Conservation (phyloP, 1,140 invertebrate species). For the Scaptomyza hsui region DNA sequence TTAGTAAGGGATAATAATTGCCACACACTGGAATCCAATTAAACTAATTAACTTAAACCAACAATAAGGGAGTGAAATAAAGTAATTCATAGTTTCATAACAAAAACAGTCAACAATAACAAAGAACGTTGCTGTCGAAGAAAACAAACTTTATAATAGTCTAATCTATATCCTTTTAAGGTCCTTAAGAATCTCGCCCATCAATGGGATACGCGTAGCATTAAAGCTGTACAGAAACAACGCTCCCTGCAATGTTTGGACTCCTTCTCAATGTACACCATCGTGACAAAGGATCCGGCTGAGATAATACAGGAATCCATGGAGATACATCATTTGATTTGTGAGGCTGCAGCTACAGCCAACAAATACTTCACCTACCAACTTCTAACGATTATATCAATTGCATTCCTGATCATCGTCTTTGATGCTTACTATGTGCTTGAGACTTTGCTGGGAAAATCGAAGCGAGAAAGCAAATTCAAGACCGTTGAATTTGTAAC, state of each 20-base stretch:
- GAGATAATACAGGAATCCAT: constrained; percentile 83
- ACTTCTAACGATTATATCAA: constrained; percentile 80
- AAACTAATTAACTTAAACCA: constrained; percentile 62
- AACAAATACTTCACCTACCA: constrained; percentile 84
- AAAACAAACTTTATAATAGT: too few relatives aligned
- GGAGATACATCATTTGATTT: constrained; percentile 82
- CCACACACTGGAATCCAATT: constrained; percentile 52
- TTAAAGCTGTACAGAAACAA: constrained; percentile 71
- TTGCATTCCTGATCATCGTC: constrained; percentile 82
- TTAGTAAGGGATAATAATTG: constrained; percentile 36
- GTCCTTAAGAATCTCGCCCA: constrained; percentile 76
- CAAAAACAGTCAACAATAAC: constrained; percentile 24
- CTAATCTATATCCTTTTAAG: constrained; percentile 29
- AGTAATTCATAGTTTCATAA: too few relatives aligned
- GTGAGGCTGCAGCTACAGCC: constrained; percentile 78
- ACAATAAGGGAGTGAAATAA: too few relatives aligned
- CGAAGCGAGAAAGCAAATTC: constrained; percentile 78
- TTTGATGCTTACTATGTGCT: constrained; percentile 83
- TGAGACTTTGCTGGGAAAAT: constrained; percentile 77
- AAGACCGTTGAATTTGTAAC: constrained; percentile 81
- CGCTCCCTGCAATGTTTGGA: constrained; percentile 74
- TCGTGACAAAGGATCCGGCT: constrained; percentile 75
- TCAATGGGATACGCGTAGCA: constrained; percentile 71
- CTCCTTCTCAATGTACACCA: constrained; percentile 83
- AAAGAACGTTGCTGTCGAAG: not conserved